Base-by-base conservation (phyloP, 2,113 vertebrate species). In the Daboia siamensis region DNA sequence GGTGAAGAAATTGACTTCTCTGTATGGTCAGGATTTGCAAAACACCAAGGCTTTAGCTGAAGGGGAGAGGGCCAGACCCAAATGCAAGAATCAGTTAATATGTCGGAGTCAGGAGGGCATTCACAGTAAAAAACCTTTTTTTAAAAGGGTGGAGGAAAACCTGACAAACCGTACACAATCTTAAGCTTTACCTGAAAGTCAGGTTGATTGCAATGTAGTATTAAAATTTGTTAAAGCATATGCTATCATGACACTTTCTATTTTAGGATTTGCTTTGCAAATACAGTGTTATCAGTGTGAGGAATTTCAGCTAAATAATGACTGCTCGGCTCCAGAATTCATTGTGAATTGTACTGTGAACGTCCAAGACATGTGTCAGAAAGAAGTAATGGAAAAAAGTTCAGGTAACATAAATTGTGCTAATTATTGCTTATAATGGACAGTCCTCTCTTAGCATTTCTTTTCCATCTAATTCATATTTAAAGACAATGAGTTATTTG, bases 251-350 rank as follows among this genome's bases (percentile, higher is more conserved):
- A 80, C 44, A 80, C 33, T 94, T 0, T 97, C 87, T 96, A 48
- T 96, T 97, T 57, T 94, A 98, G 99, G 98, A 59, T 95, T 94
- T 80, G 97, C 97, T 93, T 98, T 99, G 96, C 99, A 99, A 97
- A 99, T 99, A 96, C 99, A 99, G 97, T 99, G 99, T 95, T 99
- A 99, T 97, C 99, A 99, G 97, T 99, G 99, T 57, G 99, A 99
- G 95, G 99, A 99, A 97, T 99, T 99, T 96, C 98, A 98, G 94
- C 97, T 98, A 51, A 98, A 99, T 80, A 98, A 98, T 44, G 99
- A 99, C 97, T 99, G 99, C 97, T 99, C 99, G 3, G 98, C 98
- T 4, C 99, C 99, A 0, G 99, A 99, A 94, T 99, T 98, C 96
- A 98, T 99, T 1, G 99, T 99, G 90, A 99, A 99, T 96, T 99